These are phyloP conservation scores for Caenorhabditis becei DNA, from an alignment of 2,888 invertebrate species.

Conservation along the genomic window DNA sequence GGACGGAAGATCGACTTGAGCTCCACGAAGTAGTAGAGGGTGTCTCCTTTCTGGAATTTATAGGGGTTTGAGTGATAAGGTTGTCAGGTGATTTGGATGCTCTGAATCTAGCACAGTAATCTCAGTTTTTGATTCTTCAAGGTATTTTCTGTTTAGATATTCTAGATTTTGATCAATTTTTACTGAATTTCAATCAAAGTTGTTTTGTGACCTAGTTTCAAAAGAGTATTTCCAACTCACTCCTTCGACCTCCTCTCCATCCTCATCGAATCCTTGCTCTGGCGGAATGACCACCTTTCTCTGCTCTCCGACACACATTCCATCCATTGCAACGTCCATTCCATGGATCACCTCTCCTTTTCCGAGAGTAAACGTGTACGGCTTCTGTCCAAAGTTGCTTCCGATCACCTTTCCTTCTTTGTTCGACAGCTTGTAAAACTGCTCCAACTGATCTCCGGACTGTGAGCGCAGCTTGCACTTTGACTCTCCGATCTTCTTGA, in stretches of 20 bases:
- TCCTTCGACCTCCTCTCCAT: constrained; percentile 70
- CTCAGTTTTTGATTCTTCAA: no score
- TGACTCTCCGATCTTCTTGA: constrained; percentile 80
- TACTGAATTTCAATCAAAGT: no score
- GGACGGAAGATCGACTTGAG: constrained; percentile 80
- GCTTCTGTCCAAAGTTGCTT: constrained; percentile 79
- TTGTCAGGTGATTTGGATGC: no score
- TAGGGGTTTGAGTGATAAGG: not conserved
- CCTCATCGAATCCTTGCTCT: constrained; percentile 77
- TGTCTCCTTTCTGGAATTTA: constrained; percentile 71
- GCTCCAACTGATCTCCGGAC: constrained; percentile 79
- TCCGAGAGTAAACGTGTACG: constrained; percentile 78
- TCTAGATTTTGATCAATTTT: no score
- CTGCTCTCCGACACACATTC: constrained; percentile 80
- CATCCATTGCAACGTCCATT: constrained; percentile 77
- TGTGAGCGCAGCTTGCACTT: constrained; percentile 79
- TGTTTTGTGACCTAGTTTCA: no score
- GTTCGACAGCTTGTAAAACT: constrained; percentile 80
- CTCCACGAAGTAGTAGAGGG: constrained; percentile 80
- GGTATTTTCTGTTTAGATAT: no score
- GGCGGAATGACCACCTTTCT: constrained; percentile 78
- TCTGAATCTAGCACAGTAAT: no score
- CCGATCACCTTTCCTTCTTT: constrained; percentile 79
- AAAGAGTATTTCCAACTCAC: constrained; percentile 39
- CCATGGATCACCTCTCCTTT: constrained; percentile 78